These are phyloP conservation scores for Oophaga sylvatica DNA, from an alignment of 2,797 vertebrate genomes.

Conservation along the genomic window DNA sequence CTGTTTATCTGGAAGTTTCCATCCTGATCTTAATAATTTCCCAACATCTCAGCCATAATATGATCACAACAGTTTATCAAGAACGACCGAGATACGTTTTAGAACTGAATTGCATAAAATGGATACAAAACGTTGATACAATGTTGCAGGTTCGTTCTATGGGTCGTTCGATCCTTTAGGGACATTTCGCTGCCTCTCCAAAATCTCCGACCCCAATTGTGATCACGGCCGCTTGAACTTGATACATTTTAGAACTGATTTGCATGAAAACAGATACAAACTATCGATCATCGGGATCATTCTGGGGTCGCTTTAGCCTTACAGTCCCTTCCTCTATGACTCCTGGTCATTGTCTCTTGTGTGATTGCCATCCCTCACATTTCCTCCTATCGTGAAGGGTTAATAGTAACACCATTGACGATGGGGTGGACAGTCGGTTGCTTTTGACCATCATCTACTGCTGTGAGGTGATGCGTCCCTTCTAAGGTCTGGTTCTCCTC, in stretches of 20 bases:
- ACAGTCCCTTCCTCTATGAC: neutral
- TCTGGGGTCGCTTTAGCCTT: neutral
- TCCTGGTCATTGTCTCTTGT: neutral
- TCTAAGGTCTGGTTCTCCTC: neutral
- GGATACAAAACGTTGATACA: neutral
- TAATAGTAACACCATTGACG: neutral
- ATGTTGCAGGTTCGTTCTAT: neutral
- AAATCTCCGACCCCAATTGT: neutral
- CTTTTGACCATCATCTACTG: neutral
- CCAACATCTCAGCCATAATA: neutral
- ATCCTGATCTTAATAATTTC: neutral
- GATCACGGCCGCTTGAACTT: neutral
- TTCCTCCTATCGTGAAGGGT: neutral
- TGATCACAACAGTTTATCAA: neutral
- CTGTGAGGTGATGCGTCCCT: constrained; percentile 6
- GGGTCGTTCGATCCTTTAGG: too few relatives aligned
- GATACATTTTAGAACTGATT: neutral
- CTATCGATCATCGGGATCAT: neutral
- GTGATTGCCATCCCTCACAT: neutral
- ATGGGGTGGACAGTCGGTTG: neutral
- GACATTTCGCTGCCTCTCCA: neutral
- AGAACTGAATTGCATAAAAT: neutral
- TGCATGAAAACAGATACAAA: neutral
- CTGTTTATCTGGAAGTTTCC: neutral
- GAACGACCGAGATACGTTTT: neutral